Percentiles rank a stretch among this genome's conserved stretches.
These are phyloP conservation scores for Apamea epomidion DNA, from an alignment of 2,888 invertebrate species.

Conservation along the genomic window DNA sequence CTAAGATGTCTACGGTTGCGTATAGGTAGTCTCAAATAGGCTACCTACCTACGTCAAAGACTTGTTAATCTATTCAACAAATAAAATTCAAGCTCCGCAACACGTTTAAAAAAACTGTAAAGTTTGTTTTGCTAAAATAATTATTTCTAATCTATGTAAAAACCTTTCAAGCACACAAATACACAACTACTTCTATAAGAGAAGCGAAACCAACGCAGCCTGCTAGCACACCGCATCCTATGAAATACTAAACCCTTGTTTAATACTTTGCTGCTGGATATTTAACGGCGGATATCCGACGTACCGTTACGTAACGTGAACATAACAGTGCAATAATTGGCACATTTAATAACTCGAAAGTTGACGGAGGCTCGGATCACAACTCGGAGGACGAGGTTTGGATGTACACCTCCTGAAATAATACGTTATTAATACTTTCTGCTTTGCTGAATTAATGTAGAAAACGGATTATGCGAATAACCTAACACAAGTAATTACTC, in stretches of 20 bases:
- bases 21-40: not conserved
- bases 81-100: not conserved
- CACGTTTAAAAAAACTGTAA: not conserved
- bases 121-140: not conserved
- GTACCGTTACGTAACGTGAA: not conserved
- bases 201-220: not conserved
- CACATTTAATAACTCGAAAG: not conserved
- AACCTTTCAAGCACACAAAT: not conserved
- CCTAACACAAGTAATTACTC: not conserved
- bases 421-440: not conserved
- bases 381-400: not conserved
- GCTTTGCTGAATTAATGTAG: not conserved
- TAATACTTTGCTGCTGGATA: slow-evolving; percentile 1
- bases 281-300: not conserved
- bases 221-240: not conserved
- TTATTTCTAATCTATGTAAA: too few species aligned
- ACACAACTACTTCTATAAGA: not conserved
- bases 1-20: not conserved
- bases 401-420: not conserved
- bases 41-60: not conserved
- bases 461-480: not conserved
- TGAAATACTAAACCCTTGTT: not conserved
- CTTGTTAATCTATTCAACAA: not conserved
- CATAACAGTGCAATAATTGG: slow-evolving; percentile 1
- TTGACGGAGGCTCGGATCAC: not conserved